Evolutionary conservation across 1,140 invertebrate genomes (phyloP), one percentile per base, ranked within the genome.

Genomic region (Eciton burchellii): DNA sequence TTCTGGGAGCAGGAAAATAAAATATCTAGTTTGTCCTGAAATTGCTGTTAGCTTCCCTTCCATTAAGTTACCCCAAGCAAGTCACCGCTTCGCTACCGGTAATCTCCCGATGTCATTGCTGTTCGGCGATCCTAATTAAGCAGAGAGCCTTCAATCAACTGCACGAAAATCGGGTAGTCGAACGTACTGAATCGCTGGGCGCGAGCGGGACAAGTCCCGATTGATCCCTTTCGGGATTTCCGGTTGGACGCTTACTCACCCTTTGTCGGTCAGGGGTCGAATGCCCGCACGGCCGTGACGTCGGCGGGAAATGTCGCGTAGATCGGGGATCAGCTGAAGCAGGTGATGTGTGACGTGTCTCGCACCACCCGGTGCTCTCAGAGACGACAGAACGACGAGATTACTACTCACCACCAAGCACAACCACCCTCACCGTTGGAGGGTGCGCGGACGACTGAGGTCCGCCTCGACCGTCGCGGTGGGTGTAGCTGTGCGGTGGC

Each of bases 371-470:
- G 70, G 65, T 63, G 84, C 68, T 76, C 41, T 71, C 45, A 77
- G 66, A 49, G 29, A 41, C 59, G 26, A 73, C n/a, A n/a, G 45
- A 29, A 35, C 65, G 19, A 45, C 66, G 26, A 72, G 57, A n/a
- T 47, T 16, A 41, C 16, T 19, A 52, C 26, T 60, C 43, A 41
- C 56, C 72, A 76, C 65, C 77, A 41, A 71, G 74, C 41, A 71
- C 68, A 84, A 90, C 83, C 88, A 92, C 90, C 91, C 93, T 93
- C 91, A 72, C 91, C 73, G 89, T 91, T 83, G 88, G 92, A 93
- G 90, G 91, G 91, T 92, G 92, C 93, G 92, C 91, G 92, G 84
- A 89, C 92, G 90, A 94, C 93, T 94, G 91, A 93, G 81, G 77
- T 87, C 85, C 82, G 84, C 84, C 86, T 89, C 79, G 77, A 77